A percentile compares a stretch with the other conserved stretches of the same genome.
phyloP scores from a whole-genome alignment of 1,140 invertebrate species.

The Eueides isabella region DNA sequence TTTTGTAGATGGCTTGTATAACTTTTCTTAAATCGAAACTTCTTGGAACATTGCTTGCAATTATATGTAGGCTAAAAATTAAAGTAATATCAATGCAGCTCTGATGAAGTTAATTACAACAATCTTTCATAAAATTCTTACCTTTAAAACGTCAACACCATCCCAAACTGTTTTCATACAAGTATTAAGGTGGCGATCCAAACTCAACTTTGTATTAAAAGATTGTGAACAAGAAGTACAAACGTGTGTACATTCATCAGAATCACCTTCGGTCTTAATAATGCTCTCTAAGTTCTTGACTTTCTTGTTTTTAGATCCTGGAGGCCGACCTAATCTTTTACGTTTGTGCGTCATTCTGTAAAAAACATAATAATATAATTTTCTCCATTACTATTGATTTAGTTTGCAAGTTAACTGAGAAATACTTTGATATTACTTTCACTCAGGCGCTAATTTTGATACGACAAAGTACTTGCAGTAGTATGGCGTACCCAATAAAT shows the following conservation, averaged over 20 bases:
- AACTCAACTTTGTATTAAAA: slow-evolving; percentile 25
- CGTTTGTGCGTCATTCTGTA: slow-evolving; percentile 59
- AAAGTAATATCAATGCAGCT: background rate
- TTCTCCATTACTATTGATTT: slow-evolving; percentile 44
- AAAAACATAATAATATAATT: slow-evolving; percentile 32
- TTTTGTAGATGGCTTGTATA: slow-evolving; percentile 53
- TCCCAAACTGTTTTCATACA: slow-evolving; percentile 9
- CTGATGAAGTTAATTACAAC: background rate
- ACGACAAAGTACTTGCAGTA: background rate
- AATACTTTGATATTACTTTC: slow-evolving; percentile 75
- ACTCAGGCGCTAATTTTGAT: slow-evolving; percentile 64
- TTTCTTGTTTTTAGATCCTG: slow-evolving; percentile 53
- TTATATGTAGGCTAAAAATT: slow-evolving; percentile 48
- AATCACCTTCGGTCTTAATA: slow-evolving; percentile 36
- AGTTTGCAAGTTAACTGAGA: slow-evolving; percentile 46
- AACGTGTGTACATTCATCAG: slow-evolving; percentile 23
- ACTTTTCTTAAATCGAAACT: slow-evolving; percentile 63
- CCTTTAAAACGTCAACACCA: background rate
- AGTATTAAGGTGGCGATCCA: slow-evolving; percentile 15
- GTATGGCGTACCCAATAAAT: slow-evolving; percentile 25
- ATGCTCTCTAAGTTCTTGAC: slow-evolving; percentile 11
- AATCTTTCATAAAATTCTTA: background rate
- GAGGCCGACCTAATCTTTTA: slow-evolving; percentile 54
- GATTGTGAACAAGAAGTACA: slow-evolving; percentile 16
- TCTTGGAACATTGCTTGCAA: slow-evolving; percentile 66